These are phyloP conservation scores for Forbesichthys agassizii DNA, from an alignment of 2,113 vertebrate species.

Conservation along the genomic window DNA sequence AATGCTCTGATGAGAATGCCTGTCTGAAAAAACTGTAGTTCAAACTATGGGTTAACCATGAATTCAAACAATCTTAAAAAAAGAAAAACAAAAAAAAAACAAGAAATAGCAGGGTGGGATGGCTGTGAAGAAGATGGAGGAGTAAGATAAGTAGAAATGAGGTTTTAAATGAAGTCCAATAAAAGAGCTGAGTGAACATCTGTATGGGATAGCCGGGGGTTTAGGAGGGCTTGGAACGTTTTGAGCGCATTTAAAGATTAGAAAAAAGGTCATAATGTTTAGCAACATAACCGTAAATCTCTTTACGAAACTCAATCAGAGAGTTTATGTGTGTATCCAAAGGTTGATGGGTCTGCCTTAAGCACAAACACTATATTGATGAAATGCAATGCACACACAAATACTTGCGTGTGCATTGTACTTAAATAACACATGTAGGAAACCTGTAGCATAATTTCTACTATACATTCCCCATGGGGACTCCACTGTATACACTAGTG, in stretches of 20 bases:
- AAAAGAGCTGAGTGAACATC: slow-evolving; percentile 67
- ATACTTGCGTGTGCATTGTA: neutral
- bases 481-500: neutral
- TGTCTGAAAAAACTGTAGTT: too few relatives aligned
- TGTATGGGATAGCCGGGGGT: slow-evolving; percentile 66
- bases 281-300: slow-evolving; percentile 80
- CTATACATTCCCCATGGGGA: neutral
- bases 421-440: neutral
- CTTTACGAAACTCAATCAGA: slow-evolving; percentile 78
- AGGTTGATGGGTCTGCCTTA: slow-evolving; percentile 44
- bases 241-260: slow-evolving; percentile 74
- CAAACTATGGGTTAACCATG: too few relatives aligned
- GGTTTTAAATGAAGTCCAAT: slow-evolving; percentile 68
- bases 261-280: slow-evolving; percentile 81
- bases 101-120: neutral
- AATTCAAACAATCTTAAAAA: too few relatives aligned
- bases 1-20: too few relatives aligned
- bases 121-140: slow-evolving; percentile 33
- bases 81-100: too few relatives aligned
- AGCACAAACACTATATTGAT: neutral
- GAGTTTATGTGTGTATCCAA: slow-evolving; percentile 74
- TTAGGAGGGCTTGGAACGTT: slow-evolving; percentile 69
- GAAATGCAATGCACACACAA: neutral
- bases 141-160: slow-evolving; percentile 11
- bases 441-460: too few relatives aligned